Percentiles rank a stretch among this genome's conserved stretches.
Evolutionary conservation across 2,797 vertebrate species (phyloP).

Genomic region (Sylvilagus floridanus): DNA sequence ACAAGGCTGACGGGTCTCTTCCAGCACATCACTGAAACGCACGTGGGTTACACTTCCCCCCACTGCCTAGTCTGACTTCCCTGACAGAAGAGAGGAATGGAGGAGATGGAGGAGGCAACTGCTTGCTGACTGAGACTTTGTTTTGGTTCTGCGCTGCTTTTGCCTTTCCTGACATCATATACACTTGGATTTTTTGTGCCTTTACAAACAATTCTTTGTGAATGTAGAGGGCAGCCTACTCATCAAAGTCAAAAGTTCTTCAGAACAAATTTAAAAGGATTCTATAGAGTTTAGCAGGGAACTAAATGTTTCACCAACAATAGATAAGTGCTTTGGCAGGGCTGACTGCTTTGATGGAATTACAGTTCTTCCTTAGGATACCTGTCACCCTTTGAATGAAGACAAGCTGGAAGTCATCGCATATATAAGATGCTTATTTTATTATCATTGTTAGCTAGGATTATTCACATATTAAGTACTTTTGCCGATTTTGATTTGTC

Average conservation of each 20-base stretch:
- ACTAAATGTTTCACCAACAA: conserved; percentile 16
- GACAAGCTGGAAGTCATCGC: conserved; percentile 19
- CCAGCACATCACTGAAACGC: background rate
- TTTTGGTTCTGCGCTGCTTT: background rate
- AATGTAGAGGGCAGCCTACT: background rate
- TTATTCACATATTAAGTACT: conserved; percentile 58
- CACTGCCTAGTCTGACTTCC: background rate
- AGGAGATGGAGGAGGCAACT: background rate
- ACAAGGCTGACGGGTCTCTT: background rate
- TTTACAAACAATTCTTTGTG: conserved; percentile 37
- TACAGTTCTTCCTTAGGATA: conserved; percentile 13
- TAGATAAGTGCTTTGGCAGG: background rate
- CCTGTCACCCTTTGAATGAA: conserved; percentile 34
- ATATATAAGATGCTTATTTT: conserved; percentile 35
- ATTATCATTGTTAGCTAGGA: conserved; percentile 44
- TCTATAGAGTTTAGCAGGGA: conserved; percentile 26
- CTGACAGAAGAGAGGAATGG: background rate
- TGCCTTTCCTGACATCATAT: background rate
- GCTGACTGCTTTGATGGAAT: conserved; percentile 36
- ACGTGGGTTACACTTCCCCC: background rate
- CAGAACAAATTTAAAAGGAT: background rate
- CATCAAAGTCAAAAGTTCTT: conserved; percentile 30
- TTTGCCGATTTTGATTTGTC: conserved; percentile 55
- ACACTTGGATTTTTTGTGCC: background rate
- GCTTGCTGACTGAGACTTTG: background rate